Percentiles rank a stretch among this genome's conserved stretches.
Conservation (phyloP, 2,888 invertebrate species). For the Lasioglossum leucozonium region DNA sequence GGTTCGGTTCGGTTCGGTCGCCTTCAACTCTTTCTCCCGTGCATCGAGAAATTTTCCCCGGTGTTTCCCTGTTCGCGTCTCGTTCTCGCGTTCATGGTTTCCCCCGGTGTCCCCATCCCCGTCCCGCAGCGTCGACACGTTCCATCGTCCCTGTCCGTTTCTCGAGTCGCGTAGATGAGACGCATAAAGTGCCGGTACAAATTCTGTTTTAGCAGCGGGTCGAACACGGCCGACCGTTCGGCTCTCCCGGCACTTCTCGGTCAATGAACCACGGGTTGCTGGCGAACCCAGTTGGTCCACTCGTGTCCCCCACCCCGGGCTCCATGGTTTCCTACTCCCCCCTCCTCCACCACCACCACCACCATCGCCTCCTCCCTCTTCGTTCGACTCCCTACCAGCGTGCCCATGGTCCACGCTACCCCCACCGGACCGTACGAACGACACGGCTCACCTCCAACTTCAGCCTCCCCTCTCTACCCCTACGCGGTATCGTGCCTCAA, state of each 20-base stretch:
- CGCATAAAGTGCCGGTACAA: conserved; percentile 72
- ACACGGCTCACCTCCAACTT: conserved; percentile 69
- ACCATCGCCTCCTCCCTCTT: conserved; percentile 34
- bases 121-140: not conserved
- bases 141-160: conserved; percentile 40
- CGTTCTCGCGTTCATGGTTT: not conserved
- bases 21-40: conserved; percentile 24
- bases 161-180: conserved; percentile 58
- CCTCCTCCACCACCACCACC: conserved; percentile 11
- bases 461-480: conserved; percentile 31
- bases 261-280: conserved; percentile 83
- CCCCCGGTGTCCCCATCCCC: not conserved
- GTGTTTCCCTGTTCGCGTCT: not conserved
- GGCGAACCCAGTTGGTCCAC: conserved; percentile 85
- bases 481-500: not conserved
- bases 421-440: conserved; percentile 69
- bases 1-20: conserved; percentile 16
- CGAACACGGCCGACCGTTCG: conserved; percentile 71
- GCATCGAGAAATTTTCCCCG: conserved; percentile 49
- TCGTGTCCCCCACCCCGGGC: conserved; percentile 70
- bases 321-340: conserved; percentile 59
- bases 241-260: conserved; percentile 80
- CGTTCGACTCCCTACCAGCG: conserved; percentile 32
- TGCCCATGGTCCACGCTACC: conserved; percentile 67
- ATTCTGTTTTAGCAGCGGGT: conserved; percentile 74